Base-by-base conservation (phyloP, 1,140 invertebrate genomes). In the Zaprionus davidi region DNA sequence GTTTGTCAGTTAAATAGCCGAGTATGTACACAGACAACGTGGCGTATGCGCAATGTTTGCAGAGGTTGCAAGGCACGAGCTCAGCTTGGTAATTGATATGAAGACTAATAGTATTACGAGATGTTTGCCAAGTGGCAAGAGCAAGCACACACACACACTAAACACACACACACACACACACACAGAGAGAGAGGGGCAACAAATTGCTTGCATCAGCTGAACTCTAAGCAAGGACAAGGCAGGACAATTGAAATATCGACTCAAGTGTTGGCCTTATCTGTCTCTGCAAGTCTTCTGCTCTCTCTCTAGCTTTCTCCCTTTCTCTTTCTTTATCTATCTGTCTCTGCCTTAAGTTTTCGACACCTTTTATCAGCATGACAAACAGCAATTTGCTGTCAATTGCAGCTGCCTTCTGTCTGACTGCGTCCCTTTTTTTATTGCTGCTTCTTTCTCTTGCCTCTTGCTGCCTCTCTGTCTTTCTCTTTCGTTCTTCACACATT, bases 1-100 rank as follows among this genome's bases (percentile, higher is more conserved):
- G 81, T 88, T 86, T 72, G 73, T 49, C 88, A 87, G 84, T 80
- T 83, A 88, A 86, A 75, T 70, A 78, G n/a, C 17, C 41, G n/a
- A 46, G 41, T 78, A 51, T 63, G 17, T 49, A 38, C 36, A 67
- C 20, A 49, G 57, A 38, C 76, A 75, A 79, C 78, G 46, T 76
- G 69, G 41, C 78, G 78, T 73, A 79, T 80, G 75, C 34, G 66
- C 66, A 71, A 78, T 75, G 36, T 75, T 62, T 70, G 74, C 62
- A 20, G 15, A 59, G 62, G 28, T 46, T 60, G 34, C 58, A n/a
- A n/a, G 5, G 24, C 49, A 22, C 36, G 22, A 34, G n/a, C 36
- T 6, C 13, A 38, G 69, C 57, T 64, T 70, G 82, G 79, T 90
- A 88, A 88, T 90, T 88, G 81, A 88, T 84, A 81, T 71, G 62